These are phyloP conservation scores for Metopolophium dirhodum DNA, from an alignment of 1,140 invertebrate species.

Conservation along the genomic window DNA sequence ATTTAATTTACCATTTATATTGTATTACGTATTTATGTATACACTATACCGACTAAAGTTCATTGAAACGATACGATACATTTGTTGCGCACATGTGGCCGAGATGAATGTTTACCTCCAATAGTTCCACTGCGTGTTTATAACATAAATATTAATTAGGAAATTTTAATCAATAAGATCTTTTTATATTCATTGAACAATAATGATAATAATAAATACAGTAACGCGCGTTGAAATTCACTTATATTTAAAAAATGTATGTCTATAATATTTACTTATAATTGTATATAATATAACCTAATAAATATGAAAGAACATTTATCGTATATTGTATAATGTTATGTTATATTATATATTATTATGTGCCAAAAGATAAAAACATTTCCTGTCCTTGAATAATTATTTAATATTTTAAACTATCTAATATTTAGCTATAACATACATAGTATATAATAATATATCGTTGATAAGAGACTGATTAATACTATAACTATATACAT, in stretches of 20 bases:
- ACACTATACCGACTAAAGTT: not conserved
- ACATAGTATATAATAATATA: too few relatives aligned
- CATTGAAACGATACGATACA: not conserved
- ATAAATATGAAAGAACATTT: not conserved
- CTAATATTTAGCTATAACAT: not conserved
- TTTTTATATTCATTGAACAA: not conserved
- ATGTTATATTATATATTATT: not conserved
- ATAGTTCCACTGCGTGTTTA: not conserved
- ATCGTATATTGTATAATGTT: not conserved
- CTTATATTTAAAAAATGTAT: not conserved
- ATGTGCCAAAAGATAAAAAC: not conserved
- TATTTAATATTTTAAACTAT: not conserved
- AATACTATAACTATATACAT: too few relatives aligned
- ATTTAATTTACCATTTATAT: not conserved
- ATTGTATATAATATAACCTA: not conserved
- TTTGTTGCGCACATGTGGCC: constrained; percentile 19
- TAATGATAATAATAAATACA: not conserved
- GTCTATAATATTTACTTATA: not conserved
- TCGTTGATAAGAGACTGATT: too few relatives aligned
- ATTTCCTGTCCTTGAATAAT: not conserved
- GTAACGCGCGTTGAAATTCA: not conserved
- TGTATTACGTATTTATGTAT: not conserved
- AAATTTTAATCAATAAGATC: not conserved
- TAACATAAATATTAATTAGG: not conserved
- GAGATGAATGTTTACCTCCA: not conserved